phyloP scores from a whole-genome alignment of 2,888 invertebrate species.

The Sarcophaga variegata region DNA sequence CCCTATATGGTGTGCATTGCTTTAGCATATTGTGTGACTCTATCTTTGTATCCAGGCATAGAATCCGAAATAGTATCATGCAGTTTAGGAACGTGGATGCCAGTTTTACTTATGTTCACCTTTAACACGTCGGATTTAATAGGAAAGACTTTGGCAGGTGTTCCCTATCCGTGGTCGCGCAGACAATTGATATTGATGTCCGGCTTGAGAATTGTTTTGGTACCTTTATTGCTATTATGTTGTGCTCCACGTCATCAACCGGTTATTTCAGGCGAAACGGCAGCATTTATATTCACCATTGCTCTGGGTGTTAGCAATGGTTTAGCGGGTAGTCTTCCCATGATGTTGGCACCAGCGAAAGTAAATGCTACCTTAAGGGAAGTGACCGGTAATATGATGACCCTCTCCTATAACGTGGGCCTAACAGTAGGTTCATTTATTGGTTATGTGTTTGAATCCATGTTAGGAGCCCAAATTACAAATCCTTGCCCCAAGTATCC shows the following conservation, averaged over 20 bases:
- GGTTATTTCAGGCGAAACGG: conserved; percentile 86
- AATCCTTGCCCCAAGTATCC: conserved; percentile 82
- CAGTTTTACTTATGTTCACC: conserved; percentile 93
- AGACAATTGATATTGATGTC: conserved; percentile 90
- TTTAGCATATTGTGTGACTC: conserved; percentile 93
- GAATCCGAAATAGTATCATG: conserved; percentile 94
- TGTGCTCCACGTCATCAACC: conserved; percentile 90
- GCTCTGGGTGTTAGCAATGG: conserved; percentile 92
- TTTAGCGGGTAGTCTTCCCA: conserved; percentile 94
- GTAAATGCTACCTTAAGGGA: conserved; percentile 93
- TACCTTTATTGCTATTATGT: conserved; percentile 91
- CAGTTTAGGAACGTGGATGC: conserved; percentile 93
- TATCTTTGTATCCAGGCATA: conserved; percentile 95
- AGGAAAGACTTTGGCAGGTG: conserved; percentile 88
- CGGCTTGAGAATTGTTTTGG: conserved; percentile 87
- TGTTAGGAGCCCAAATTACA: conserved; percentile 84
- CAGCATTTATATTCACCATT: conserved; percentile 86
- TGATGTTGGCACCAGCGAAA: conserved; percentile 94
- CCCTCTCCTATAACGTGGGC: conserved; percentile 93
- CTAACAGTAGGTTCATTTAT: conserved; percentile 91
- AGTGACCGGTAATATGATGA: conserved; percentile 97
- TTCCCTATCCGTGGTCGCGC: conserved; percentile 92
- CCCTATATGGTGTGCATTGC: conserved; percentile 96
- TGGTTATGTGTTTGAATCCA: conserved; percentile 89
- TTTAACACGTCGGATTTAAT: conserved; percentile 94